A percentile compares a stretch with the other conserved stretches of the same genome.
Conservation (phyloP, 2,797 vertebrate genomes). For the Kryptolebias ocellatus region DNA sequence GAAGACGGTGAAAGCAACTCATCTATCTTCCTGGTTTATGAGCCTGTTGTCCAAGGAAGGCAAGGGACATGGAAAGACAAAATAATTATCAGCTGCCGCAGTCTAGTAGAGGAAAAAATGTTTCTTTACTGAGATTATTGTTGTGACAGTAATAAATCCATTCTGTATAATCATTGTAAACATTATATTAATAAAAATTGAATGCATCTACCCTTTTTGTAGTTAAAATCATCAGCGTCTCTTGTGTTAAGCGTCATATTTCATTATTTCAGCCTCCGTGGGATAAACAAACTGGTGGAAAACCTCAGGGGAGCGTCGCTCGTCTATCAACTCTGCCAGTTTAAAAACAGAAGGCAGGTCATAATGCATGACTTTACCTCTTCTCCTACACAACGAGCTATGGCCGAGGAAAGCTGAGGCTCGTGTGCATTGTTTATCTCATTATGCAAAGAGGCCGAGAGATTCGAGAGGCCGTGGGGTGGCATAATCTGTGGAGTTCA, state of each 20-base stretch:
- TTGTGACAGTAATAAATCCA: conserved; percentile 8
- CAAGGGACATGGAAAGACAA: conserved; percentile 21
- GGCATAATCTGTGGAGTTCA: conserved; percentile 57
- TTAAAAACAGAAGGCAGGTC: conserved; percentile 44
- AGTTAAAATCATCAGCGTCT: neutral
- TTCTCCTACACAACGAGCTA: conserved; percentile 50
- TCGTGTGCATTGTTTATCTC: conserved; percentile 50
- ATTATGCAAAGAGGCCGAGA: conserved; percentile 53
- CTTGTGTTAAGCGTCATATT: conserved; percentile 16
- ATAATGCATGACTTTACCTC: conserved; percentile 30
- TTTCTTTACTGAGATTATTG: conserved; percentile 1
- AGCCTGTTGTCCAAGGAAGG: conserved; percentile 31
- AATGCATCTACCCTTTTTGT: neutral
- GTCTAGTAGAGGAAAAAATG: neutral
- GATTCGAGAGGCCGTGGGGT: conserved; percentile 42
- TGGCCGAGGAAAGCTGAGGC: conserved; percentile 22
- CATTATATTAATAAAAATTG: neutral
- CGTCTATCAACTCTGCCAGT: conserved; percentile 30
- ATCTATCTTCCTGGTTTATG: conserved; percentile 47
- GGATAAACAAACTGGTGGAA: conserved; percentile 13
- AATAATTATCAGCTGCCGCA: conserved; percentile 34
- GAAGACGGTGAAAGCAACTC: conserved; percentile 33
- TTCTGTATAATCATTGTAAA: conserved; percentile 1
- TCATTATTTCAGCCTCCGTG: conserved; percentile 18
- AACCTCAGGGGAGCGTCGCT: conserved; percentile 11